Conservation (phyloP, 1,140 invertebrate species). For the Cotesia vestalis region DNA sequence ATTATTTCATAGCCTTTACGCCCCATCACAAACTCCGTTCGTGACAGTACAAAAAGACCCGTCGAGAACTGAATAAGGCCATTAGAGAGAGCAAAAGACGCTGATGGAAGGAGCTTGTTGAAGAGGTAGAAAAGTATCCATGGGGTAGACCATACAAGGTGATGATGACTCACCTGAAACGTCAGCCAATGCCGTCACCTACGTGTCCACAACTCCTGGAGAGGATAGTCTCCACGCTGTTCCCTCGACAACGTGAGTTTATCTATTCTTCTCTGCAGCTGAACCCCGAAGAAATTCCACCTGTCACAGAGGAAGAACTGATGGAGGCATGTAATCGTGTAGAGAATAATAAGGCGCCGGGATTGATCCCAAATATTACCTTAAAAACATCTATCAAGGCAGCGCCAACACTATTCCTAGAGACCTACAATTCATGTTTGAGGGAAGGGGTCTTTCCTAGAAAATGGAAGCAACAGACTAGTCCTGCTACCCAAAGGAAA, state of each 20-base stretch:
- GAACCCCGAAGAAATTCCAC: not conserved
- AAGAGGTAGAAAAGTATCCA: too few relatives aligned
- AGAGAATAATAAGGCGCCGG: slow-evolving; percentile 47
- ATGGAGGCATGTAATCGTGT: slow-evolving; percentile 39
- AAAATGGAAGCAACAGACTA: not conserved
- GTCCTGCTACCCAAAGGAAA: not conserved
- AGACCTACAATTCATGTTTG: not conserved
- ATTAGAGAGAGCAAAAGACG: too few relatives aligned
- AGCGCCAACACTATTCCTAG: not conserved
- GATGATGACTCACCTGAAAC: slow-evolving; percentile 23
- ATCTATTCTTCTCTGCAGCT: too few relatives aligned
- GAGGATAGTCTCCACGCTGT: slow-evolving; percentile 17
- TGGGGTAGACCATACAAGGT: slow-evolving; percentile 30
- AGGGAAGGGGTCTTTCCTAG: not conserved
- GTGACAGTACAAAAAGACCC: too few relatives aligned
- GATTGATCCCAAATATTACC: slow-evolving; percentile 40
- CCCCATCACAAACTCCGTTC: too few relatives aligned
- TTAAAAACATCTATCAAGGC: not conserved
- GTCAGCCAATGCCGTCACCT: not conserved
- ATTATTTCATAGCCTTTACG: too few relatives aligned
- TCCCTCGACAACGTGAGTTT: not conserved
- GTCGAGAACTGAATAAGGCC: too few relatives aligned
- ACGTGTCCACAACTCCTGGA: not conserved
- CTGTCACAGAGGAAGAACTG: slow-evolving; percentile 35
- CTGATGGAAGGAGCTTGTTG: too few relatives aligned